Conservation (phyloP, 2,888 invertebrate genomes). For the Ennomos erosarius region DNA sequence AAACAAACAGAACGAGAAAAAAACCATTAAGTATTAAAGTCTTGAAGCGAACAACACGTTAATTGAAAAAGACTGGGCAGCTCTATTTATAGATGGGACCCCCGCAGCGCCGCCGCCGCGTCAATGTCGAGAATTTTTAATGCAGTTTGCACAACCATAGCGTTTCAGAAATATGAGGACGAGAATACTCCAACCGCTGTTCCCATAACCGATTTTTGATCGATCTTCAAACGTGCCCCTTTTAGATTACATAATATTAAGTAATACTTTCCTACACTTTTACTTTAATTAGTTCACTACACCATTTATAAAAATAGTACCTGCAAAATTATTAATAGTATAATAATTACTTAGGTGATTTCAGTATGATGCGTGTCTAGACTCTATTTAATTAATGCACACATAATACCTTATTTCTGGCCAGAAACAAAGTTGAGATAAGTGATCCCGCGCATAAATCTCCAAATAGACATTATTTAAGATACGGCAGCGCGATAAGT, state of each 20-base stretch:
- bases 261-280: too few relatives aligned
- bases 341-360: too few relatives aligned
- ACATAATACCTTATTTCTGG: too few relatives aligned
- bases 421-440: too few relatives aligned
- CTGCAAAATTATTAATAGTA: too few relatives aligned
- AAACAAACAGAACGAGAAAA: slow-evolving; percentile 10
- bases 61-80: slow-evolving; percentile 47
- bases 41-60: slow-evolving; percentile 36
- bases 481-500: neutral
- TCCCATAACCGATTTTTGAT: too few relatives aligned
- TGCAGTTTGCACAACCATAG: slow-evolving; percentile 43
- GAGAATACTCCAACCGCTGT: neutral
- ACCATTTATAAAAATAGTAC: too few relatives aligned
- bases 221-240: too few relatives aligned
- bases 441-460: neutral
- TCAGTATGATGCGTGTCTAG: too few relatives aligned
- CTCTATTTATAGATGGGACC: slow-evolving; percentile 53
- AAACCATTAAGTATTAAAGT: slow-evolving; percentile 10
- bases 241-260: too few relatives aligned
- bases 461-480: slow-evolving; percentile 8
- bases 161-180: neutral
- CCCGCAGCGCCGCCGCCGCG: slow-evolving; percentile 40
- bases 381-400: too few relatives aligned
- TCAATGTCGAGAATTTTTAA: slow-evolving; percentile 25
- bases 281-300: too few relatives aligned